phyloP scores from a whole-genome alignment of 2,113 vertebrate species.

The Sceloporus undulatus region DNA sequence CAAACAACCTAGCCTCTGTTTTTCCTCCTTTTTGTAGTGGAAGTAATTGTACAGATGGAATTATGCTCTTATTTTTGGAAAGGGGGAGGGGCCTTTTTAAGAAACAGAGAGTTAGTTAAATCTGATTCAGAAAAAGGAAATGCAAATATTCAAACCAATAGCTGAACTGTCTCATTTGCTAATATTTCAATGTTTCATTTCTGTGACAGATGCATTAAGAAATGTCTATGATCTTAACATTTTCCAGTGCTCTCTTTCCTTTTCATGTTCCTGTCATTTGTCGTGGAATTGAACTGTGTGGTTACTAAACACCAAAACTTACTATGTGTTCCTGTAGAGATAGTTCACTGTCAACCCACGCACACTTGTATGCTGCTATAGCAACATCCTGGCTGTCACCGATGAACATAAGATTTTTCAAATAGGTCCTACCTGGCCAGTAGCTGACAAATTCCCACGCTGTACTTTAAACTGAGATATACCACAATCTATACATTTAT shows the following conservation, averaged over 20 bases:
- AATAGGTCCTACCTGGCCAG: not conserved
- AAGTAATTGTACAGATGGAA: not conserved
- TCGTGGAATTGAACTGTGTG: not conserved
- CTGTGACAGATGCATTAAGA: accelerated
- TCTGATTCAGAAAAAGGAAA: not conserved
- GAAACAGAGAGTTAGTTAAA: not conserved
- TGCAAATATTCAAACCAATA: not conserved
- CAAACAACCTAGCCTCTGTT: not conserved
- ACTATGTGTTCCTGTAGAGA: slow-evolving; percentile 65
- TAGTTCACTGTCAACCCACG: slow-evolving; percentile 44
- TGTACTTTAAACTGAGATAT: not conserved
- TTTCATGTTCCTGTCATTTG: slow-evolving; percentile 21
- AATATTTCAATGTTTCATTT: not conserved
- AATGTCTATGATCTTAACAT: slow-evolving; percentile 1
- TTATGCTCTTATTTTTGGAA: not conserved
- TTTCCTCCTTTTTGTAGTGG: not conserved
- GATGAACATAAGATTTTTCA: slow-evolving; percentile 10
- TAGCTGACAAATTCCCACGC: not conserved
- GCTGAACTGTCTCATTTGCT: not conserved
- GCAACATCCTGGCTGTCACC: slow-evolving; percentile 58
- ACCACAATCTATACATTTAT: accelerated
- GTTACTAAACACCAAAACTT: slow-evolving; percentile 35
- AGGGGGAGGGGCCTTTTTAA: not conserved
- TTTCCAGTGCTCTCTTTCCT: not conserved
- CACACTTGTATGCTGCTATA: slow-evolving; percentile 58